Conservation (phyloP, 2,113 vertebrate species). For the Mesoclemmys tuberculata region DNA sequence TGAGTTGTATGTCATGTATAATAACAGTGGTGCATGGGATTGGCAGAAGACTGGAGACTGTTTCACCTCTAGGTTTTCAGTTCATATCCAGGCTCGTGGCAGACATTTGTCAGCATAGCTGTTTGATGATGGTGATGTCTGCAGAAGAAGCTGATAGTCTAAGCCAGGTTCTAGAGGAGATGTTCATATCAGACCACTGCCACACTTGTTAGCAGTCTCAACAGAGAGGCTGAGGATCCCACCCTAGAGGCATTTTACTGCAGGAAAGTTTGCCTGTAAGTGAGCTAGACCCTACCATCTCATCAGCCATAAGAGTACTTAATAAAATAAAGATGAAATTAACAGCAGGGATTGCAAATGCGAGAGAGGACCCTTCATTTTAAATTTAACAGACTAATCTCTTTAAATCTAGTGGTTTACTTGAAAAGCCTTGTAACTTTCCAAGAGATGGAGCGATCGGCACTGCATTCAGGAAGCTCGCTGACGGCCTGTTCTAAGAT, state of each 20-base stretch:
- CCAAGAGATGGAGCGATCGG: not conserved
- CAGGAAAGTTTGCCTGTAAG: not conserved
- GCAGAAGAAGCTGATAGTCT: not conserved
- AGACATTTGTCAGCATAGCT: not conserved
- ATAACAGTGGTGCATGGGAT: not conserved
- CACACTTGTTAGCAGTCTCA: not conserved
- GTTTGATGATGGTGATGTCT: not conserved
- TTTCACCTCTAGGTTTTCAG: not conserved
- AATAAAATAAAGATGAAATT: constrained; percentile 62
- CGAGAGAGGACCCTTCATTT: constrained; percentile 31
- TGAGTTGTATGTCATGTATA: not conserved
- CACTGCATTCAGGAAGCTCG: not conserved
- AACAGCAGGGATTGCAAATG: not conserved
- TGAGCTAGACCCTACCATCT: constrained; percentile 1
- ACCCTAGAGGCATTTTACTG: not conserved
- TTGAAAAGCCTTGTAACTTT: constrained; percentile 1
- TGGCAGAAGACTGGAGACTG: not conserved
- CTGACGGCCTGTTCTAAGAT: not conserved
- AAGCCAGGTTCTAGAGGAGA: not conserved
- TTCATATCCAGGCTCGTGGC: not conserved
- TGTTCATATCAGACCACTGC: not conserved
- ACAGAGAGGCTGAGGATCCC: not conserved
- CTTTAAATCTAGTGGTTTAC: constrained; percentile 18
- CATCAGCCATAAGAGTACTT: constrained; percentile 19
- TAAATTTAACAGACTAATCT: constrained; percentile 30